Evolutionary conservation across 2,888 invertebrate species (phyloP).

Genomic region (Syrphus vitripennis): DNA sequence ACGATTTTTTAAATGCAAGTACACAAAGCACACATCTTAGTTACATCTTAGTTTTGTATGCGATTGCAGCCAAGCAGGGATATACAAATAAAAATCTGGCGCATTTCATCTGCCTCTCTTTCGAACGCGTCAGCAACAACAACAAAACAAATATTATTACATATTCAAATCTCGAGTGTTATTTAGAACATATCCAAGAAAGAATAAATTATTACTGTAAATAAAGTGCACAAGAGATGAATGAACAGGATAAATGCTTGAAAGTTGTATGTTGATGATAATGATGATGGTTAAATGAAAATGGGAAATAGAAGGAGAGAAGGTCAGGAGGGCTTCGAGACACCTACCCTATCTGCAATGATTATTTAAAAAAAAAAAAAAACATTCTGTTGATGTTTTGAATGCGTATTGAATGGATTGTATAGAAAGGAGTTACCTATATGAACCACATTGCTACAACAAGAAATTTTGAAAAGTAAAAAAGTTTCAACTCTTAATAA

Average conservation of each 20-base stretch:
- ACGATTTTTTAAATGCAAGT: slow-evolving; percentile 11
- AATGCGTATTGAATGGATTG: background rate
- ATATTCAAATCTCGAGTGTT: slow-evolving; percentile 19
- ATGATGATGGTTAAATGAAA: background rate
- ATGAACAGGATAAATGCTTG: slow-evolving; percentile 29
- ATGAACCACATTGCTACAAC: background rate
- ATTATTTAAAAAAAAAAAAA: background rate
- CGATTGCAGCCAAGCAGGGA: background rate
- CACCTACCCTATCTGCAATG: background rate
- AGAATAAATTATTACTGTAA: slow-evolving; percentile 55
- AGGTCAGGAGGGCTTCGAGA: background rate
- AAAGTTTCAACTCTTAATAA: too few species aligned
- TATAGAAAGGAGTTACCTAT: background rate
- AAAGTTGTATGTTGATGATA: background rate
- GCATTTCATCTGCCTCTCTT: background rate
- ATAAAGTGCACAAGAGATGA: slow-evolving; percentile 55
- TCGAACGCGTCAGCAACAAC: slow-evolving; percentile 4
- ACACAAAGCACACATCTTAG: too few species aligned
- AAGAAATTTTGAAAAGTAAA: too few species aligned
- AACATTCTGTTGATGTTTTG: background rate
- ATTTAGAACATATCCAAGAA: slow-evolving; percentile 62
- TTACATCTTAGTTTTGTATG: background rate
- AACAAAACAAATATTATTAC: background rate
- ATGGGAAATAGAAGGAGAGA: background rate
- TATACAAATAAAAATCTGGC: background rate